Evolutionary conservation across 2,797 vertebrate species (phyloP).

Genomic region (Nyctalus aviator): DNA sequence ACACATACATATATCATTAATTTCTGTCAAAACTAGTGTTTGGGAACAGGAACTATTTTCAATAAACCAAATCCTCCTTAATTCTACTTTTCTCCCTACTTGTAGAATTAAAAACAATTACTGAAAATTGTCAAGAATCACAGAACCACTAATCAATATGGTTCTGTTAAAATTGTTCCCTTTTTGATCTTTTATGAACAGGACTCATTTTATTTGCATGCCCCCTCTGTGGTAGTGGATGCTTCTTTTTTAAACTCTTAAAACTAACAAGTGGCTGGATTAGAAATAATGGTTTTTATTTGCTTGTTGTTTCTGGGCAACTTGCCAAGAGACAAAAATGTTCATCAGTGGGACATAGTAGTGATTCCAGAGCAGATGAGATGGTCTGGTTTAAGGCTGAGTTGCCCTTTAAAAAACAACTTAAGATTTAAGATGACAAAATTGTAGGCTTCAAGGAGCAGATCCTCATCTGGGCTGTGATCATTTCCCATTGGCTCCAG

Average conservation of each 20-base stretch:
- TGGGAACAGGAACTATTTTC: background rate
- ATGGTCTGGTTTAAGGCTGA: background rate
- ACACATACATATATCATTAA: background rate
- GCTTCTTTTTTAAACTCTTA: conserved; percentile 29
- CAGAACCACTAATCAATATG: background rate
- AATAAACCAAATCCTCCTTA: conserved; percentile 31
- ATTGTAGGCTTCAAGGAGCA: background rate
- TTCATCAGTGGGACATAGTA: background rate
- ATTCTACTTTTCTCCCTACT: background rate
- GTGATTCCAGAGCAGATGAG: background rate
- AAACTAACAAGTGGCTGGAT: background rate
- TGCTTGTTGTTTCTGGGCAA: background rate
- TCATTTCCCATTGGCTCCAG: background rate
- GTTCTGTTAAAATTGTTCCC: background rate
- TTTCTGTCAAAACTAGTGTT: conserved; percentile 7
- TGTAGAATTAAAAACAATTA: conserved; percentile 15
- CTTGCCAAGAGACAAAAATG: background rate
- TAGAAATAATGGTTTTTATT: background rate
- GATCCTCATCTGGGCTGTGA: background rate
- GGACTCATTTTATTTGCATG: background rate
- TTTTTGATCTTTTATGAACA: background rate
- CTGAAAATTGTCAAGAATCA: background rate
- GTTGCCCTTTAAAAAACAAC: background rate
- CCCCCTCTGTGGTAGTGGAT: background rate
- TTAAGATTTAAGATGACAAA: background rate